Evolutionary conservation across 2,113 vertebrate genomes (phyloP).

Genomic region (Pomatostomus ruficeps): DNA sequence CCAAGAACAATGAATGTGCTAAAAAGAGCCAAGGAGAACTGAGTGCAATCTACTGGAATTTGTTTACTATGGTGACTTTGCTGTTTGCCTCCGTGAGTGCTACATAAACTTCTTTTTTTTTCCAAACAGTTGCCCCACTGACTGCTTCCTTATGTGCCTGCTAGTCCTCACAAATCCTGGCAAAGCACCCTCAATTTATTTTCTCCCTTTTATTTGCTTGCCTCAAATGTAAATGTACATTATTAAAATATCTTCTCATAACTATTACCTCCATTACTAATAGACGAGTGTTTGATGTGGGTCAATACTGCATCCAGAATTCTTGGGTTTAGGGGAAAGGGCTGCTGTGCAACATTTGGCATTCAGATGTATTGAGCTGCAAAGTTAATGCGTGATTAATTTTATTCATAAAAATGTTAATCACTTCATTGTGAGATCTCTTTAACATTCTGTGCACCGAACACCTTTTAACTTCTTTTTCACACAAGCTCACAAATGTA

Average conservation of each 20-base stretch:
- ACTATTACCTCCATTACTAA: conserved; percentile 38
- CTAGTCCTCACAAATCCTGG: neutral
- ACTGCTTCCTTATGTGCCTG: neutral
- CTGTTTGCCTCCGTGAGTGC: neutral
- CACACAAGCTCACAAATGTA: conserved; percentile 63
- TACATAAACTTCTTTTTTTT: neutral
- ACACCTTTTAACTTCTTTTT: conserved; percentile 72
- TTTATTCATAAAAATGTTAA: conserved; percentile 87
- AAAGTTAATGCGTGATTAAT: conserved; percentile 81
- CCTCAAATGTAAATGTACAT: conserved; percentile 23
- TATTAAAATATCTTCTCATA: conserved; percentile 42
- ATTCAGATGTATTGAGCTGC: conserved; percentile 70
- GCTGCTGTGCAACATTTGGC: conserved; percentile 66
- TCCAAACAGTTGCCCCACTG: neutral
- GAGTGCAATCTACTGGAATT: neutral
- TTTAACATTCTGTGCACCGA: conserved; percentile 72
- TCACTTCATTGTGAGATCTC: conserved; percentile 78
- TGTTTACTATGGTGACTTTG: neutral
- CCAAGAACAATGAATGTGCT: neutral
- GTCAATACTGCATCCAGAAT: conserved; percentile 40
- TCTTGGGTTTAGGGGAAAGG: conserved; percentile 37
- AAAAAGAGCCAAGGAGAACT: neutral
- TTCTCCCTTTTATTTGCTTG: conserved; percentile 43
- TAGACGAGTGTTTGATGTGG: conserved; percentile 36
- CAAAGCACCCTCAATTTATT: neutral